Percentiles rank a stretch among this genome's conserved stretches.
Evolutionary conservation across 1,140 invertebrate genomes (phyloP).

Genomic region (Trypoxylus dichotomus): DNA sequence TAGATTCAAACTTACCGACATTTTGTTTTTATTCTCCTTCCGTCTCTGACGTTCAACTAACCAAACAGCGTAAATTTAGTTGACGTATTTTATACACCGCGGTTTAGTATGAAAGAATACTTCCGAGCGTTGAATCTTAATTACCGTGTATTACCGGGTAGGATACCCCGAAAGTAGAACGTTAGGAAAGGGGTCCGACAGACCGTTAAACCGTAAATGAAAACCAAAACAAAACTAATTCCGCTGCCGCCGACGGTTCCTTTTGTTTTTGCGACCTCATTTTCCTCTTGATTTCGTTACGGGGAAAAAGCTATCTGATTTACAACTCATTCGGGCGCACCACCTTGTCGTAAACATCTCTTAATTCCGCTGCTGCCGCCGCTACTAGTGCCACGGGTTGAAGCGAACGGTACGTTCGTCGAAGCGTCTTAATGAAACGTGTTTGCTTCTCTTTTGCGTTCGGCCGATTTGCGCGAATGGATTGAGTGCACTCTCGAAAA

Average conservation of each 20-base stretch:
- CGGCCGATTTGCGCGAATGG: not conserved
- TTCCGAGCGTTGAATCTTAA: not conserved
- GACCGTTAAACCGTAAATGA: constrained; percentile 21
- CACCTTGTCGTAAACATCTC: constrained; percentile 12
- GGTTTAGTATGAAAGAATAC: not conserved
- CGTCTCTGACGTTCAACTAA: not conserved
- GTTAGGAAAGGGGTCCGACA: not conserved
- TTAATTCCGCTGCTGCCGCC: not conserved
- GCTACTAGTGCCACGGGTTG: too few species aligned
- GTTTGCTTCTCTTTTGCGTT: not conserved
- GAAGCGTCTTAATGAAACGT: constrained; percentile 19
- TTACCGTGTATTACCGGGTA: not conserved
- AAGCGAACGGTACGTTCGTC: not conserved
- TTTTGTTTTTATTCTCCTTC: not conserved
- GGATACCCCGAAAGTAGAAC: not conserved
- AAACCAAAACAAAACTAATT: constrained; percentile 21
- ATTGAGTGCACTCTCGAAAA: not conserved
- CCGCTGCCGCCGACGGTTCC: not conserved
- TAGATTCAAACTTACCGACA: too few species aligned
- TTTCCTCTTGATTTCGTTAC: constrained; percentile 17
- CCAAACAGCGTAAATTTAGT: not conserved
- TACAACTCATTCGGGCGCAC: constrained; percentile 13
- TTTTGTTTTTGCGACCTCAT: constrained; percentile 24
- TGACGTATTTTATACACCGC: not conserved
- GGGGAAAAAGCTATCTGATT: constrained; percentile 19